Evolutionary conservation across 2,888 invertebrate species (phyloP), one percentile per base, ranked within the genome.

Genomic region (Lottia gigantea): DNA sequence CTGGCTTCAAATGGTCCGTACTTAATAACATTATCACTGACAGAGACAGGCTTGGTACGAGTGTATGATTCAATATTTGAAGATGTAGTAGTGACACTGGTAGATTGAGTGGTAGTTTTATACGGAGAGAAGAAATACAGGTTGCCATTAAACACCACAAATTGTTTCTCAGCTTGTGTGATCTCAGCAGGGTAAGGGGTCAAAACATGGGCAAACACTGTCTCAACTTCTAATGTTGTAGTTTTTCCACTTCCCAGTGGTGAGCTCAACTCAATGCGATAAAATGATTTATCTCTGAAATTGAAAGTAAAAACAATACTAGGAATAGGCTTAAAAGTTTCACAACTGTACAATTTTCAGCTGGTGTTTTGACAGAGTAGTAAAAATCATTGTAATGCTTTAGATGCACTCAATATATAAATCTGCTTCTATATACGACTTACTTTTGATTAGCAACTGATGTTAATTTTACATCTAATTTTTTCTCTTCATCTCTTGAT

Each of bases 101-200:
- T 95, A 78, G 93, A 95, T 88, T 98, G 97, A 55, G 93, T 92
- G 0, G 89, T 88, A 0, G 95, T 93, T 71, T 90, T 87, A 88
- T 98, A 99, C 0, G 96, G 95, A 0, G 94, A 92, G 86, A 92
- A 96, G 69, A 94, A 91, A 86, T 95, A 95, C 71, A 95, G 91
- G 85, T 93, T 95, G 40, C 96, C 97, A 77, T 91, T 92, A 87
- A 94, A 98, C 78, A 94, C 92, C 0, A 99, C 95, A 76, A 96
- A 91, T 77, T 99, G 99, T 83, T 95, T 95, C 83, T 99, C 98
- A 75, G 94, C 93, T 88, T 99, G 99, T 0, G 93, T 91, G 74
- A 99, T 97, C 80, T 93, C 92, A 14, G 92, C 92, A 1, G 99
- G 99, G 89, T 94, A 95, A 0, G 98, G 95, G 46, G 90, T 87